A percentile compares a stretch with the other conserved stretches of the same genome.
These are phyloP conservation scores for Steatocranus sp. DNA, from an alignment of 2,797 vertebrate species.

Conservation along the genomic window DNA sequence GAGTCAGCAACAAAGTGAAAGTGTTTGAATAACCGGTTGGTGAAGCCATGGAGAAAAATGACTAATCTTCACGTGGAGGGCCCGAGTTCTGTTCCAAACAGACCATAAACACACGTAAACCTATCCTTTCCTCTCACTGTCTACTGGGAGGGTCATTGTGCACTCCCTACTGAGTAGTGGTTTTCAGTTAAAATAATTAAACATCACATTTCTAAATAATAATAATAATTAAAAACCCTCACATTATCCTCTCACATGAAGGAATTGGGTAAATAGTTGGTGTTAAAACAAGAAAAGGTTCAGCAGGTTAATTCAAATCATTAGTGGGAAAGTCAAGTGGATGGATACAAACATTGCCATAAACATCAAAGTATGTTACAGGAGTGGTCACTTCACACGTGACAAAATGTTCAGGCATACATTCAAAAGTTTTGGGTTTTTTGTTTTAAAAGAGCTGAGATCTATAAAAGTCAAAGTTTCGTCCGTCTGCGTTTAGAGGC, in stretches of 20 bases:
- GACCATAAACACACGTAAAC: not conserved
- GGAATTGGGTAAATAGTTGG: not conserved
- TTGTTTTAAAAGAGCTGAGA: constrained; percentile 2
- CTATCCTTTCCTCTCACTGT: not conserved
- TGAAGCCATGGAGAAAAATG: not conserved
- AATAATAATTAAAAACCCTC: not conserved
- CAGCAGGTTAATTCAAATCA: constrained; percentile 41
- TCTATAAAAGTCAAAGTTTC: not conserved
- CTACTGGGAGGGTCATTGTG: not conserved
- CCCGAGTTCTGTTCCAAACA: not conserved
- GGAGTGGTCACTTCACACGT: not conserved
- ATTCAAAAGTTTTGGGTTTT: constrained; percentile 17
- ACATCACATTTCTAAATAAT: constrained; percentile 4
- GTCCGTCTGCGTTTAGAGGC: not conserved
- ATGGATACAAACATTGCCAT: constrained; percentile 3
- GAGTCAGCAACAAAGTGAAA: not conserved
- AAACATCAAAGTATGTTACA: not conserved
- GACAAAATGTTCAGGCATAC: constrained; percentile 30
- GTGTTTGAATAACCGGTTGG: not conserved
- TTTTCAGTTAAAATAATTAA: constrained; percentile 50
- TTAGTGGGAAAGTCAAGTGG: constrained; percentile 16
- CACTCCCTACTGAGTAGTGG: constrained; percentile 40
- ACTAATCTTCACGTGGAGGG: not conserved
- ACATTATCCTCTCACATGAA: constrained; percentile 37
- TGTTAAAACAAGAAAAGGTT: not conserved